Conservation (phyloP, 2,113 vertebrate genomes). For the Gobius niger region DNA sequence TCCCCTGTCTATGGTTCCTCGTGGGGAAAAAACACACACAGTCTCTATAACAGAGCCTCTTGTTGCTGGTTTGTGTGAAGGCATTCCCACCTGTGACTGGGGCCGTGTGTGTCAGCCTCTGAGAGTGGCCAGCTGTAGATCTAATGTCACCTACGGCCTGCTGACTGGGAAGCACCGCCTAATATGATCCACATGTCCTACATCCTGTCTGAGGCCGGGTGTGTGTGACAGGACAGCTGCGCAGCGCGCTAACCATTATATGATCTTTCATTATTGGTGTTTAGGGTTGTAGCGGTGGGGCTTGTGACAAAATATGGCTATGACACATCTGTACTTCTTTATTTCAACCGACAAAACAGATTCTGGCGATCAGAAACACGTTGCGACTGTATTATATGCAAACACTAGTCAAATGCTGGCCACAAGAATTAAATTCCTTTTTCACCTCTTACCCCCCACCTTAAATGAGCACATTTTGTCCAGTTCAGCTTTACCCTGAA, state of each 20-base stretch:
- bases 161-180: conserved; percentile 56
- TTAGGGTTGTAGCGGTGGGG: not conserved
- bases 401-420: no score
- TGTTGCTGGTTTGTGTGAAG: conserved; percentile 55
- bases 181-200: conserved; percentile 77
- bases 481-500: no score
- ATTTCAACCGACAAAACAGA: no score
- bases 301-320: no score
- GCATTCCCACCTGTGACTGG: conserved; percentile 71
- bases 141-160: conserved; percentile 65
- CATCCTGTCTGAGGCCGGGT: conserved; percentile 66
- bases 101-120: conserved; percentile 69
- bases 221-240: conserved; percentile 47
- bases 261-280: conserved; percentile 25
- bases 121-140: conserved; percentile 69
- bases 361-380: no score
- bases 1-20: conserved; percentile 57
- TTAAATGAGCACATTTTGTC: no score
- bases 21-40: conserved; percentile 38
- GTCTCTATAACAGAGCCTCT: conserved; percentile 58
- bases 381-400: no score
- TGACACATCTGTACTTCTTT: no score
- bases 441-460: no score
- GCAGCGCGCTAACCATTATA: conserved; percentile 19
- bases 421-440: no score